Evolutionary conservation across 2,113 vertebrate genomes (phyloP).

Genomic region (Microcebus murinus): DNA sequence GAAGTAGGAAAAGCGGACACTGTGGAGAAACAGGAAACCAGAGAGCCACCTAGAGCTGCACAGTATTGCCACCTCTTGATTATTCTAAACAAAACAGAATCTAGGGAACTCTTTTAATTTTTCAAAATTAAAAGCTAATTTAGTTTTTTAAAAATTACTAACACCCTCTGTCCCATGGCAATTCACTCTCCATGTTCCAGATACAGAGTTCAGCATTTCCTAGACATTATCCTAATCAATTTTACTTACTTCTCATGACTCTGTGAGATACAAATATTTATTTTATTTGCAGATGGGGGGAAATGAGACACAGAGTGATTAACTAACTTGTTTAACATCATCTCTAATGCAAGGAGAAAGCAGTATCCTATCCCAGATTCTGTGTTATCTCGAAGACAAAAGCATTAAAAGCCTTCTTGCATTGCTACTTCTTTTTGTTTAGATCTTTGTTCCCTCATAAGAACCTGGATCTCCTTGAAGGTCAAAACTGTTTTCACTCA

Average conservation of each 20-base stretch:
- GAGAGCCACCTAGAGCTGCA: not conserved
- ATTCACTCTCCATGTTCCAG: not conserved
- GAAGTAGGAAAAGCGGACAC: not conserved
- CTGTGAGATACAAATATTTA: not conserved
- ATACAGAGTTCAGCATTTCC: not conserved
- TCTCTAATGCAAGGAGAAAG: not conserved
- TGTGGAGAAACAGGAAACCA: not conserved
- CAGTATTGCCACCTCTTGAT: not conserved
- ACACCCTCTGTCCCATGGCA: not conserved
- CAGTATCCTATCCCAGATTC: not conserved
- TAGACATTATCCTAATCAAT: not conserved
- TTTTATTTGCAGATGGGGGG: not conserved
- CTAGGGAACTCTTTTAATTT: not conserved
- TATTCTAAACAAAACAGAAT: not conserved
- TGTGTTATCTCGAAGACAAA: not conserved
- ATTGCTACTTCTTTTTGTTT: not conserved
- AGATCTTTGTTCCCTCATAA: not conserved
- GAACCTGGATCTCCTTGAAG: not conserved
- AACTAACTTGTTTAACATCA: not conserved
- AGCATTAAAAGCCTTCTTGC: not conserved
- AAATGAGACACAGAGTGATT: not conserved
- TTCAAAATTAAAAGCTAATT: not conserved
- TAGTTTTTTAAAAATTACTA: not conserved
- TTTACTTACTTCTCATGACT: not conserved
- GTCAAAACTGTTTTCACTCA: not conserved